Conservation (phyloP, 1,140 invertebrate genomes). For the Chelonus insularis region DNA sequence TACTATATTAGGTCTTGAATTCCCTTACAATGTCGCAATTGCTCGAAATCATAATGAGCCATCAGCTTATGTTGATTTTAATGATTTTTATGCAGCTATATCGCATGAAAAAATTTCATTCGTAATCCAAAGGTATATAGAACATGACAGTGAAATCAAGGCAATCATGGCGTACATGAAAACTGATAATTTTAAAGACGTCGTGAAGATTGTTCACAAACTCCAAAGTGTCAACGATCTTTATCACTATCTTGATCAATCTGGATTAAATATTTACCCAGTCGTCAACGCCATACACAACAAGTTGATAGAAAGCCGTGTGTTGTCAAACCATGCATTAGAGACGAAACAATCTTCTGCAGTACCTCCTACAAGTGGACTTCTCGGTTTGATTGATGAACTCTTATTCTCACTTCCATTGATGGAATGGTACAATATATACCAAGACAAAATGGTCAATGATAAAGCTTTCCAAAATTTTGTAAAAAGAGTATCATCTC, state of each 20-base stretch:
- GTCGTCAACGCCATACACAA: constrained; percentile 31
- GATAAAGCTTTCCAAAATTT: constrained; percentile 38
- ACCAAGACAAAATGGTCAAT: constrained; percentile 42
- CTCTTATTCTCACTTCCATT: constrained; percentile 38
- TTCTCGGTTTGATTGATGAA: constrained; percentile 38
- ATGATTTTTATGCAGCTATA: constrained; percentile 27
- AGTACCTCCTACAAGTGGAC: constrained; percentile 29
- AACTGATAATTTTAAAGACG: constrained; percentile 28
- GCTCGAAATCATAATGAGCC: too few relatives aligned
- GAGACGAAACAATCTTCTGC: neutral
- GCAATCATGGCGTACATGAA: constrained; percentile 27
- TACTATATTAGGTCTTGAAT: constrained; percentile 24
- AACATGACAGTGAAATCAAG: constrained; percentile 29
- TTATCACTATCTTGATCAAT: constrained; percentile 26
- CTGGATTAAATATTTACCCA: constrained; percentile 31
- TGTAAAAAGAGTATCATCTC: constrained; percentile 32
- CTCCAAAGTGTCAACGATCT: constrained; percentile 31
- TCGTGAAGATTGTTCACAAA: constrained; percentile 27
- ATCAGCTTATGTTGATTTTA: constrained; percentile 18
- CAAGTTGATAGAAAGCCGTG: too few relatives aligned
- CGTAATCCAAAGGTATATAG: constrained; percentile 25
- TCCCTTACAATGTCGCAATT: constrained; percentile 8
- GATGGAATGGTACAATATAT: constrained; percentile 36
- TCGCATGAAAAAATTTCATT: constrained; percentile 18
- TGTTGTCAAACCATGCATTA: too few relatives aligned